Conservation (phyloP, 2,797 vertebrate genomes). For the Distichodus sexfasciatus region DNA sequence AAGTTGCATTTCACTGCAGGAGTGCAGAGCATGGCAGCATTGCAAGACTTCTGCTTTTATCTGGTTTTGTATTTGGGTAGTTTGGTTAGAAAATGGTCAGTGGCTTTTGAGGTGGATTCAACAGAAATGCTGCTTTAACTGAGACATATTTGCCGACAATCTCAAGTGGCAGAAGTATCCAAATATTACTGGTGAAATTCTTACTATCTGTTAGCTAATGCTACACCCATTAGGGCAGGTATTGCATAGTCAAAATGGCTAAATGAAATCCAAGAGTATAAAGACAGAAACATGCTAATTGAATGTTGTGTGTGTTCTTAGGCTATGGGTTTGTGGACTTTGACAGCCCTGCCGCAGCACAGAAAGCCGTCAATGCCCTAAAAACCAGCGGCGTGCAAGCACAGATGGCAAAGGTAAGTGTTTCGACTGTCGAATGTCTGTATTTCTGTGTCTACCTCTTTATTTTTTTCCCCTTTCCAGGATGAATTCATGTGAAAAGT, state of each 20-base stretch:
- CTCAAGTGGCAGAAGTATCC: neutral
- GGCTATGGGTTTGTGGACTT: constrained; percentile 99
- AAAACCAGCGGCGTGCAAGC: constrained; percentile 95
- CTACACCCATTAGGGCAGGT: neutral
- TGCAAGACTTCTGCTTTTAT: constrained; percentile 53
- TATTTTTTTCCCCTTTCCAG: neutral
- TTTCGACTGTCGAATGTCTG: neutral
- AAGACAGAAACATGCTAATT: neutral
- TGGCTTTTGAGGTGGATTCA: neutral
- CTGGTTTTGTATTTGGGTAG: constrained; percentile 59
- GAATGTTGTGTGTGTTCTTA: constrained; percentile 53
- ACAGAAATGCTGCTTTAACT: neutral
- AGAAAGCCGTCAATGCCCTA: constrained; percentile 94
- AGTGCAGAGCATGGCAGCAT: no score
- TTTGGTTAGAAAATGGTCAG: constrained; percentile 35
- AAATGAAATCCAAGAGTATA: neutral
- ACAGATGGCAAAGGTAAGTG: constrained; percentile 98
- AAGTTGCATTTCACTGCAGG: no score
- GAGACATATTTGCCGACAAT: neutral
- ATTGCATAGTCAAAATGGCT: neutral
- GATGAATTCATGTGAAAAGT: neutral
- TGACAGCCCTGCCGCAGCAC: constrained; percentile 93
- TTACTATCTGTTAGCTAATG: neutral
- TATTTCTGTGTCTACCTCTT: neutral
- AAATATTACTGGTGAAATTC: neutral